Percentiles rank a stretch among this genome's conserved stretches.
Conservation (phyloP, 2,113 vertebrate species). For the Bujurquina vittata region DNA sequence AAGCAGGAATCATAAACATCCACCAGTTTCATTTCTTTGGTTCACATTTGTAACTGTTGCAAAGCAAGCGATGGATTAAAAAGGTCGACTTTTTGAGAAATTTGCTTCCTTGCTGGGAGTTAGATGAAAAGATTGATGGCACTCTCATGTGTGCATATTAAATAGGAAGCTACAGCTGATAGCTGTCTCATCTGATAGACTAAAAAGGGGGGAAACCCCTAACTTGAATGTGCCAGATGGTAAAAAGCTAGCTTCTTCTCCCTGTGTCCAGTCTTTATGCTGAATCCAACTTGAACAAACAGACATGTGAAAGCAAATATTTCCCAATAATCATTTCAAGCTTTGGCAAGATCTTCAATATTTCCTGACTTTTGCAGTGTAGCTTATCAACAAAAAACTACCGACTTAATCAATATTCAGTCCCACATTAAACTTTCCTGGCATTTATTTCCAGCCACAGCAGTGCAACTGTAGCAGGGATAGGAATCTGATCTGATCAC, state of each 20-base stretch:
- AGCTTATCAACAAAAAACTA: not conserved
- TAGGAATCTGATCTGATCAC: not conserved
- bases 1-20: not conserved
- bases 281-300: not conserved
- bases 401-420: not conserved
- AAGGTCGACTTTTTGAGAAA: not conserved
- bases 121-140: not conserved
- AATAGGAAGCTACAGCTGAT: not conserved
- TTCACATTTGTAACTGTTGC: not conserved
- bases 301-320: not conserved
- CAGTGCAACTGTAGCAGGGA: not conserved
- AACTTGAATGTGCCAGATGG: not conserved
- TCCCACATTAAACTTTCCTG: not conserved
- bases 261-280: not conserved
- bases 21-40: not conserved
- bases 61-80: not conserved
- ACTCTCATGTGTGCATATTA: not conserved
- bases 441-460: not conserved
- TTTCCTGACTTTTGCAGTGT: not conserved
- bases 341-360: not conserved
- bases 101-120: not conserved
- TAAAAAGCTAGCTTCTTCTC: not conserved
- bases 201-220: not conserved
- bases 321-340: not conserved
- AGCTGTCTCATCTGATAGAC: not conserved